Base-by-base conservation (phyloP, 2,888 invertebrate species). In the Trissonchulus sp. region DNA sequence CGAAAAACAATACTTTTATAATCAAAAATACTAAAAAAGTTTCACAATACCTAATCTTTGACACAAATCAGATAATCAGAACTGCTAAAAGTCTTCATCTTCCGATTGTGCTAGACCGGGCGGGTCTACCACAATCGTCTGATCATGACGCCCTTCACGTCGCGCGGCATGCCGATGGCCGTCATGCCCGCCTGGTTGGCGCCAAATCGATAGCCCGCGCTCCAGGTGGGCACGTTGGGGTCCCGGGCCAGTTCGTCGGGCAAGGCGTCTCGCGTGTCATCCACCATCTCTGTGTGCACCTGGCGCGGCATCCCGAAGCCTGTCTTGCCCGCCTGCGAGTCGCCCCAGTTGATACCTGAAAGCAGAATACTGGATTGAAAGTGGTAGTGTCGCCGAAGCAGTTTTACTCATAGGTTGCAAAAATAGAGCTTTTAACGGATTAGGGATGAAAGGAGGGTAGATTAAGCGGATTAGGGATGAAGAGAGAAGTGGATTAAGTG, bases 281-380 rank as follows among this genome's bases (percentile, higher is more conserved):
- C 84, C 73, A 81, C 80, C 79, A 80, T 82, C 60, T 81, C 76
- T 34, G 84, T 84, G 80, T 80, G 82, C 48, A 80, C 80, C 75
- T 80, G 78, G 71, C 88, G 82, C 8, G 86, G 85, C 79, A 86
- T 85, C 48, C 88, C 88, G 81, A 88, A 88, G 23, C 87, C 87
- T 68, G 86, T 87, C 85, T 87, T 87, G 76, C 87, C 87, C 48
- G 85, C 82, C 80, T 88, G 88, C 37, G 86, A 86, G 35, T 88
- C 88, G 69, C 87, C 87, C 81, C 85, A 85, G 82, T 88, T 88
- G 77, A 86, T 86, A 75, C 48, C 48, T 48, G 48, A 48, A 48
- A 48, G 8, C 8, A 23, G 48, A 48, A 48, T n/a, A n/a, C n/a
- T n/a, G n/a, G n/a, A n/a, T n/a, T n/a, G n/a, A n/a, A n/a, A n/a